Percentiles rank a stretch among this genome's conserved stretches.
phyloP scores from a whole-genome alignment of 2,888 invertebrate species.

The Cryptocephalus primarius region DNA sequence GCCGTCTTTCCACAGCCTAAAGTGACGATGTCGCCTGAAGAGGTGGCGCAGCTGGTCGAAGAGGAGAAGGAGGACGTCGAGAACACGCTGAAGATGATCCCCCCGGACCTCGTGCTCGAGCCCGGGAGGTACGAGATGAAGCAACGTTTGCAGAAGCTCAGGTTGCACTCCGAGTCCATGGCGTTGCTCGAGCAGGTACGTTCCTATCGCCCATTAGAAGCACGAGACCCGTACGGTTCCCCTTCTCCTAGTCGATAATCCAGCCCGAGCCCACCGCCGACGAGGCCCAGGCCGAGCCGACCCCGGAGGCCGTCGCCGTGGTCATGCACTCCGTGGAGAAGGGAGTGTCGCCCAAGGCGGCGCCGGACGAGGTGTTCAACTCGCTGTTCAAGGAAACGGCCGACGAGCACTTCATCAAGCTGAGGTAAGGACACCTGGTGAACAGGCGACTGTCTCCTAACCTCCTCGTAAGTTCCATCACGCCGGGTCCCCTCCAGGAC shows the following conservation, averaged over 20 bases:
- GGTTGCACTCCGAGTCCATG: conserved; percentile 25
- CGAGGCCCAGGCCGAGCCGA: conserved; percentile 25
- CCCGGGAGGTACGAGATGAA: conserved; percentile 24
- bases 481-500: conserved; percentile 30
- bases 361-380: conserved; percentile 27
- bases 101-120: conserved; percentile 25
- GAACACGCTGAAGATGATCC: conserved; percentile 25
- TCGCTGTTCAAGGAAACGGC: conserved; percentile 23
- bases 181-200: conserved; percentile 24
- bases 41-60: conserved; percentile 25
- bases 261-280: conserved; percentile 24
- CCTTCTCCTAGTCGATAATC: conserved; percentile 19
- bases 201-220: neutral
- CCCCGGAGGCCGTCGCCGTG: conserved; percentile 30
- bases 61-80: conserved; percentile 31
- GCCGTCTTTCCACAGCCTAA: conserved; percentile 1
- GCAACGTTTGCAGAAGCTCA: conserved; percentile 23
- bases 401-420: conserved; percentile 14
- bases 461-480: conserved; percentile 21
- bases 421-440: conserved; percentile 9
- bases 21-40: conserved; percentile 16
- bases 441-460: neutral
- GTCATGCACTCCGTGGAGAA: conserved; percentile 33
- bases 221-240: no score
- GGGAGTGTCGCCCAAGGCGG: conserved; percentile 25